These are phyloP conservation scores for Peromyscus aztecus DNA, from an alignment of 2,797 vertebrate genomes.

Conservation along the genomic window DNA sequence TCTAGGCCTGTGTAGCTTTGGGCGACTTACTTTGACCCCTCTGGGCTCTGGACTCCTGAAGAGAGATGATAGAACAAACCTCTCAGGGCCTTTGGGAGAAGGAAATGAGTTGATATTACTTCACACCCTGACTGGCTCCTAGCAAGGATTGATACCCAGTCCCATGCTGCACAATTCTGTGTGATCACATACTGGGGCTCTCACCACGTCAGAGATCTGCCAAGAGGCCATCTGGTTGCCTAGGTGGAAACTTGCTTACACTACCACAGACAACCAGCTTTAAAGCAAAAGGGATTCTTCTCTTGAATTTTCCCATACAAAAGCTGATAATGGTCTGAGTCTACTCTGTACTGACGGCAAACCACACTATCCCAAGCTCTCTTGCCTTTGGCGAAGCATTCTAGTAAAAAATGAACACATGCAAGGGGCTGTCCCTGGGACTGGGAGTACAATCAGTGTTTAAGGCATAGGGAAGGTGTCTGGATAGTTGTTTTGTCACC, in stretches of 20 bases:
- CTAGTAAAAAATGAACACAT: not conserved
- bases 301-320: not conserved
- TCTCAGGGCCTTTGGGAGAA: not conserved
- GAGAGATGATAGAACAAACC: not conserved
- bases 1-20: not conserved
- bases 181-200: not conserved
- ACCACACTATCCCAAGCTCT: not conserved
- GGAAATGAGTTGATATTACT: not conserved
- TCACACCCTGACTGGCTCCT: not conserved
- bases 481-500: not conserved
- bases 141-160: not conserved
- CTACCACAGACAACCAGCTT: not conserved
- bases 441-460: not conserved
- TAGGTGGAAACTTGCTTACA: not conserved
- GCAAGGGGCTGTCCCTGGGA: not conserved
- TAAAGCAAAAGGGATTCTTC: not conserved
- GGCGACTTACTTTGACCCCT: not conserved
- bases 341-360: not conserved
- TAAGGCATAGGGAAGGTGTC: not conserved
- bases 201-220: not conserved
- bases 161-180: not conserved
- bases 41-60: not conserved
- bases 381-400: not conserved
- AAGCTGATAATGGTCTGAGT: not conserved
- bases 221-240: not conserved